phyloP scores from a whole-genome alignment of 2,888 invertebrate species.

The Rhogogaster chlorosoma region DNA sequence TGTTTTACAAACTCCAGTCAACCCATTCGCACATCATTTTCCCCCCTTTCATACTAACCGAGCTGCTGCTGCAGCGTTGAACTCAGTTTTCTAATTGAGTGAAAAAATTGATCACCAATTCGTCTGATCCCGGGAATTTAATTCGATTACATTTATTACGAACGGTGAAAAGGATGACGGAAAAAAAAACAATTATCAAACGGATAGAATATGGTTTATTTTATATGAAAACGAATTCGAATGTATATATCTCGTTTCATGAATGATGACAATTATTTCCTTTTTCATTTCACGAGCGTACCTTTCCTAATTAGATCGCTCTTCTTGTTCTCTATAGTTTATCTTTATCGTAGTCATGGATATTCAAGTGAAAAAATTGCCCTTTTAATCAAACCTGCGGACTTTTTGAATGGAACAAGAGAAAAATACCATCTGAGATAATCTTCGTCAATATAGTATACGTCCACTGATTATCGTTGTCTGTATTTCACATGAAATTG shows the following conservation, averaged over 20 bases:
- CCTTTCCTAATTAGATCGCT: no score
- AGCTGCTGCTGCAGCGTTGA: not conserved
- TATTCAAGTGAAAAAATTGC: not conserved
- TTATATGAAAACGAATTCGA: no score
- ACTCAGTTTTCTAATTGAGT: not conserved
- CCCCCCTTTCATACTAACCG: not conserved
- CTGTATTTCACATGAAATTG: not conserved
- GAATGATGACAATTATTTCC: no score
- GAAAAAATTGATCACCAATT: not conserved
- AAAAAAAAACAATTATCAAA: no score
- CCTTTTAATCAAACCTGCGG: not conserved
- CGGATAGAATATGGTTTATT: no score
- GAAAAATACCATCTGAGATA: not conserved
- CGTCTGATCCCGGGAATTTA: not conserved
- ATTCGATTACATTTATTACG: not conserved
- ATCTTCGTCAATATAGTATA: not conserved
- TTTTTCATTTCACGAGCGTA: no score
- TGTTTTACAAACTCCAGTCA: not conserved
- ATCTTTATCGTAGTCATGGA: no score
- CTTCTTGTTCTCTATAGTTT: no score
- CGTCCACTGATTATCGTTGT: not conserved
- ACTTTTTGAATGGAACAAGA: not conserved
- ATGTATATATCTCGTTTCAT: no score
- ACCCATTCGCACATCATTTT: not conserved
- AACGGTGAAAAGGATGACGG: not conserved